Evolutionary conservation across 92 coral and sea anemone genomes (phyloP).

Genomic region (Heteractis magnifica): DNA sequence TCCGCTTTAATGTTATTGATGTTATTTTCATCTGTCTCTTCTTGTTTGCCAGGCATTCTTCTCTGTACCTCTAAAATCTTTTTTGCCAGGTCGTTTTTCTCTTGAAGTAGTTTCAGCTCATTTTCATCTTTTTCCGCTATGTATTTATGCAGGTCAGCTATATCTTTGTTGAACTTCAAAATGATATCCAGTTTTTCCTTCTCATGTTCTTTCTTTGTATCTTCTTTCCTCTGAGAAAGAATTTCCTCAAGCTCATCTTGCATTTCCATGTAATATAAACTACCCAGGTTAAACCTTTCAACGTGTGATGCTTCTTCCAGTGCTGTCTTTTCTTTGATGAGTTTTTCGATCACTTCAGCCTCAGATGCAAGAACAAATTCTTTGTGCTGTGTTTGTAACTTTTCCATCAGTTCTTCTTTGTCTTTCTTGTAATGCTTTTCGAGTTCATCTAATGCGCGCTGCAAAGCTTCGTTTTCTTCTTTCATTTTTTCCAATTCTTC

Average conservation of each 20-base stretch:
- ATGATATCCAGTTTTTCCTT: slow-evolving; percentile 58
- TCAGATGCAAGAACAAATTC: slow-evolving; percentile 73
- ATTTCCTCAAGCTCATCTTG: slow-evolving; percentile 80
- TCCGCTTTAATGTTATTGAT: slow-evolving; percentile 46
- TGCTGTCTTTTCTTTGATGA: slow-evolving; percentile 65
- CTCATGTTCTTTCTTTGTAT: slow-evolving; percentile 45
- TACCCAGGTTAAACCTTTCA: slow-evolving; percentile 83
- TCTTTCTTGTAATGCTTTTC: slow-evolving; percentile 64
- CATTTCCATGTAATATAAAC: slow-evolving; percentile 90
- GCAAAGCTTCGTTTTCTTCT: slow-evolving; percentile 73
- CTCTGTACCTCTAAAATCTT: slow-evolving; percentile 50
- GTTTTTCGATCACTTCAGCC: slow-evolving; percentile 74
- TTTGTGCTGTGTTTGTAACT: slow-evolving; percentile 68
- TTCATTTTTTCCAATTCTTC: slow-evolving; percentile 31
- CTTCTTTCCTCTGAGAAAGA: slow-evolving; percentile 47
- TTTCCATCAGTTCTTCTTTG: slow-evolving; percentile 58
- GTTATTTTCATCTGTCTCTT: slow-evolving; percentile 24
- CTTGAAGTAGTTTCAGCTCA: slow-evolving; percentile 62
- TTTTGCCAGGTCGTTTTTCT: slow-evolving; percentile 45
- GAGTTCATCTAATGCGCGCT: slow-evolving; percentile 61
- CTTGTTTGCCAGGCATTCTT: slow-evolving; percentile 27
- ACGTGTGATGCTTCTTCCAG: slow-evolving; percentile 76
- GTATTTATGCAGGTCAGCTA: slow-evolving; percentile 60
- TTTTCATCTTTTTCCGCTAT: slow-evolving; percentile 68
- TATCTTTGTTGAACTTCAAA: slow-evolving; percentile 63